A percentile compares a stretch with the other conserved stretches of the same genome.
Conservation (phyloP, 2,797 vertebrate genomes). For the Microtus californicus region DNA sequence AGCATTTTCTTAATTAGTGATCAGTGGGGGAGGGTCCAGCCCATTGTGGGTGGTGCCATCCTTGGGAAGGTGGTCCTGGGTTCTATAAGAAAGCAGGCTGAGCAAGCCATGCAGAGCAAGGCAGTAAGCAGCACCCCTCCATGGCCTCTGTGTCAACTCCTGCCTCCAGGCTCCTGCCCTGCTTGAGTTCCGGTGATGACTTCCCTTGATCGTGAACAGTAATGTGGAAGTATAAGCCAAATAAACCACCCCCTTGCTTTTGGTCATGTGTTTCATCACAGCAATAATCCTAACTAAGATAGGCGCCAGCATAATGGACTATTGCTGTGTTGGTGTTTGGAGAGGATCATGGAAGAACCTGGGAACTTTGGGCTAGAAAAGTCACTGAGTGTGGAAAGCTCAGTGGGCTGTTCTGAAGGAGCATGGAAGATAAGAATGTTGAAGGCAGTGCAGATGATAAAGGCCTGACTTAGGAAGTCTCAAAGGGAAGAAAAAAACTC, state of each 20-base stretch:
- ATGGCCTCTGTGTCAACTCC: neutral
- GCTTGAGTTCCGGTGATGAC: neutral
- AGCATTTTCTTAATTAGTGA: neutral
- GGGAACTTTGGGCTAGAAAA: neutral
- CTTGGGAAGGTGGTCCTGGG: too few species aligned
- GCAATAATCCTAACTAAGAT: neutral
- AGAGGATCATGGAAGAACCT: neutral
- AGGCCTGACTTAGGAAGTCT: neutral
- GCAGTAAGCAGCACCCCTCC: neutral
- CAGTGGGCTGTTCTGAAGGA: neutral
- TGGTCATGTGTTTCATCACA: neutral
- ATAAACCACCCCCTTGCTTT: neutral
- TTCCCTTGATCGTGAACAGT: neutral
- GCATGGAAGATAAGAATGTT: neutral
- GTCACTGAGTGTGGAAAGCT: neutral
- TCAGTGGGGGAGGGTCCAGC: neutral
- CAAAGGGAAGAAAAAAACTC: neutral
- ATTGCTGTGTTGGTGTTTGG: neutral
- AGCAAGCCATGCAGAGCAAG: neutral
- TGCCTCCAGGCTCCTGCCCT: neutral
- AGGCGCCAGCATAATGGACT: neutral
- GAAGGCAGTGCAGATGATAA: neutral
- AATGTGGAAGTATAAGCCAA: neutral
- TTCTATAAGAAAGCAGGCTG: neutral
- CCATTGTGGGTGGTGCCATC: neutral